Evolutionary conservation across 1,140 invertebrate species (phyloP), one percentile per base, ranked within the genome.

Genomic region (Orussus abietinus): DNA sequence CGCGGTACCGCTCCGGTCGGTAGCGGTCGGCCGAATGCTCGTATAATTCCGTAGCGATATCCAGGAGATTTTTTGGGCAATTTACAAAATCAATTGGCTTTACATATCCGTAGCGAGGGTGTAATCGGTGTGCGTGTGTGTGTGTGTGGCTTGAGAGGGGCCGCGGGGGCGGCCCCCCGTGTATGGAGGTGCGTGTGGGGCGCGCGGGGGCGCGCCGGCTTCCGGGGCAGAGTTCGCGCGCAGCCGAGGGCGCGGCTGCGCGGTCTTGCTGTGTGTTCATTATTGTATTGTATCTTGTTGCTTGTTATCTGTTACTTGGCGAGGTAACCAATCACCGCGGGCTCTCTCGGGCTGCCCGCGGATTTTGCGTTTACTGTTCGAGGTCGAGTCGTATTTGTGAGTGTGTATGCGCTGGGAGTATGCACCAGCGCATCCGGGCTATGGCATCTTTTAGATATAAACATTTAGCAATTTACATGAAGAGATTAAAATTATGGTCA

Each of bases 391-490:
- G 67, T 74, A 72, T 69, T 74, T 74, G 71, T 72, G 59, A 74
- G 49, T 74, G 71, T 74, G 69, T 74, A 74, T 74, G 71, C 71
- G 62, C 71, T 74, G 71, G 71, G 71, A 74, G 71, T 74, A 72
- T 74, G 56, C 71, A 74, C 71, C 71, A 74, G 71, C 67, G 69
- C 71, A 74, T 74, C 71, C 71, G 71, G 71, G 71, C 71, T 74
- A 74, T 74, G 71, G 71, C 71, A 72, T 70, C 71, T 66, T 51
- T 64, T 73, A 63, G 38, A 47, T 60, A 68, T 70, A 72, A 74
- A 74, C 69, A 74, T 74, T 74, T 74, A 74, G 69, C 69, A 66
- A 72, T 74, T 72, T 72, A 72, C 69, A 74, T 74, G 71, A 70
- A 73, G 62, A 74, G 69, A 72, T 74, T 74, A 74, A 74, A 64